These are phyloP conservation scores for Sprattus sprattus DNA, from an alignment of 2,113 vertebrate genomes.

Conservation along the genomic window DNA sequence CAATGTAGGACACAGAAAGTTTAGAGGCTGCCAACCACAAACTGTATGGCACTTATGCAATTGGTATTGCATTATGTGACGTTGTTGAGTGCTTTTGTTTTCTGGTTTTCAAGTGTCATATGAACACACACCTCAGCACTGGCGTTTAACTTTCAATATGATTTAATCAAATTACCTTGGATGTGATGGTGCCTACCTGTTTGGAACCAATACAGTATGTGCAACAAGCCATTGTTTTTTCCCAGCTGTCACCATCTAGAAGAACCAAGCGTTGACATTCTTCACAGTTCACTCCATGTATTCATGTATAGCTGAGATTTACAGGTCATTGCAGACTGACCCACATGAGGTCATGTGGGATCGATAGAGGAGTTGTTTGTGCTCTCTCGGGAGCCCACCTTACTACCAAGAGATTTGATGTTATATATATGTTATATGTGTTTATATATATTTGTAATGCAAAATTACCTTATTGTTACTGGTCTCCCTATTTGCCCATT, in stretches of 20 bases:
- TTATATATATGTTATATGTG: too few relatives aligned
- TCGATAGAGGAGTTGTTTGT: not conserved
- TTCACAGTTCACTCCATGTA: not conserved
- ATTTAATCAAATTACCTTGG: not conserved
- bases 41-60: conserved; percentile 13
- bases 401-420: not conserved
- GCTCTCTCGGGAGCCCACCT: not conserved
- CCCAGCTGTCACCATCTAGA: not conserved
- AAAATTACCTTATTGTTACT: not conserved
- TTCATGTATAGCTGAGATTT: not conserved
- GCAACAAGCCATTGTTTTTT: not conserved
- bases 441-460: not conserved
- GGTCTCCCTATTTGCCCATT: not conserved
- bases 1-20: conserved; percentile 9
- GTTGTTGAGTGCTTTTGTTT: not conserved
- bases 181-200: not conserved
- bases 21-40: not conserved
- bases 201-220: not conserved
- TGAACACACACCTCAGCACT: not conserved
- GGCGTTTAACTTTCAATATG: not conserved
- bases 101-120: not conserved
- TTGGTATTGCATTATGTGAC: not conserved
- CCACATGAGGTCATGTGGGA: not conserved
- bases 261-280: not conserved
- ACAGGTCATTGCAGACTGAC: not conserved